Evolutionary conservation across 2,888 invertebrate species (phyloP).

Genomic region (Tipula unca): DNA sequence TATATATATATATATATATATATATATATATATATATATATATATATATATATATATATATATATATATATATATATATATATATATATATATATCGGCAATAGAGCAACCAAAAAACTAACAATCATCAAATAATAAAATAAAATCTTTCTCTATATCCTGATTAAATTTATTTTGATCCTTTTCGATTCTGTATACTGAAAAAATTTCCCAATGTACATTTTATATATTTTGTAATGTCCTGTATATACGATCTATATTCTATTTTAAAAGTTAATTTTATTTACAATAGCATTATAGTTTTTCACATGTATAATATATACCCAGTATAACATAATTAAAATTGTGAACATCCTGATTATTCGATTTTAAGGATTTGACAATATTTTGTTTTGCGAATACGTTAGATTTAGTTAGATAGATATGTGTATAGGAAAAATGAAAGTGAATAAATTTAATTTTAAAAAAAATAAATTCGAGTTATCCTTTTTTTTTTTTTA

Average conservation of each 20-base stretch:
- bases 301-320: background rate
- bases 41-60: too few species aligned
- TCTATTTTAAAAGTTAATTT: background rate
- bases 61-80: too few species aligned
- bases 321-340: background rate
- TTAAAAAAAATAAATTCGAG: background rate
- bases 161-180: background rate
- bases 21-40: too few species aligned
- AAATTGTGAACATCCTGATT: background rate
- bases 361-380: background rate
- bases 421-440: background rate
- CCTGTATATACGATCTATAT: background rate
- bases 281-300: background rate
- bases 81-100: too few species aligned
- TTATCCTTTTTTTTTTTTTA: constrained; percentile 3
- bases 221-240: background rate
- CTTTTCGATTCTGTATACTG: background rate
- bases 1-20: too few species aligned
- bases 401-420: background rate
- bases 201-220: background rate
- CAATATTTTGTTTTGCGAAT: background rate
- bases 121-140: background rate
- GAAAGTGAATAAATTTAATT: background rate
- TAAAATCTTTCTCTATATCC: background rate
- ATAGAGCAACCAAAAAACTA: too few species aligned